These are phyloP conservation scores for Anarsia innoxiella DNA, from an alignment of 2,888 invertebrate genomes.

Conservation along the genomic window DNA sequence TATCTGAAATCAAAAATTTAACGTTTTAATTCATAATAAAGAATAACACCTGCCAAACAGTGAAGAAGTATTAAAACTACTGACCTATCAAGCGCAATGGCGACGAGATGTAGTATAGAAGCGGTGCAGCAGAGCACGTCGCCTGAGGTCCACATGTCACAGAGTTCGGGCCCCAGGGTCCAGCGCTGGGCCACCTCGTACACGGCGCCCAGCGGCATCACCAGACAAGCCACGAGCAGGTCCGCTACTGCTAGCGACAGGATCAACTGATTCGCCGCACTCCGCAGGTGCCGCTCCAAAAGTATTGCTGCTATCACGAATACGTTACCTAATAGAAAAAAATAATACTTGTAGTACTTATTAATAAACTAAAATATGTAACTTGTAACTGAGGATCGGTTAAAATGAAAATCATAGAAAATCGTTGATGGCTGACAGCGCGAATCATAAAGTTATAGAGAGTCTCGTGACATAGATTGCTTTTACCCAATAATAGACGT, in stretches of 20 bases:
- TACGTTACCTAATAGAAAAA: conserved; percentile 83
- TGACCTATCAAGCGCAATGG: conserved; percentile 88
- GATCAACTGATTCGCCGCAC: conserved; percentile 93
- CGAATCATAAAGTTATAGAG: too few species aligned
- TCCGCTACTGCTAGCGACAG: conserved; percentile 94
- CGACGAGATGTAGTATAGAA: conserved; percentile 86
- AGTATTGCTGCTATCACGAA: conserved; percentile 96
- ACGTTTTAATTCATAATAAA: not conserved
- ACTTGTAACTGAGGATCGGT: too few species aligned
- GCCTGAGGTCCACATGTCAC: conserved; percentile 95
- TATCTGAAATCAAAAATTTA: conserved; percentile 69
- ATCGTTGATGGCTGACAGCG: too few species aligned
- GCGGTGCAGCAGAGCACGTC: conserved; percentile 94
- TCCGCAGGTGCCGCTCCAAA: conserved; percentile 89
- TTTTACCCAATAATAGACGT: too few species aligned
- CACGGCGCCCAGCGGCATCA: conserved; percentile 85
- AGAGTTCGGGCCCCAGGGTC: conserved; percentile 89
- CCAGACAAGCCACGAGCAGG: conserved; percentile 88
- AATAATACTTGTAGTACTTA: too few species aligned
- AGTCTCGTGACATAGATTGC: too few species aligned
- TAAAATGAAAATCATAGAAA: too few species aligned
- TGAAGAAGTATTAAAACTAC: conserved; percentile 14
- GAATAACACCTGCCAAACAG: not conserved
- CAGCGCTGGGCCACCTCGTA: conserved; percentile 87
- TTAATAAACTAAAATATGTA: too few species aligned